Percentiles rank a stretch among this genome's conserved stretches.
Conservation (phyloP, 1,140 invertebrate species). For the Steinernema feltiae region DNA sequence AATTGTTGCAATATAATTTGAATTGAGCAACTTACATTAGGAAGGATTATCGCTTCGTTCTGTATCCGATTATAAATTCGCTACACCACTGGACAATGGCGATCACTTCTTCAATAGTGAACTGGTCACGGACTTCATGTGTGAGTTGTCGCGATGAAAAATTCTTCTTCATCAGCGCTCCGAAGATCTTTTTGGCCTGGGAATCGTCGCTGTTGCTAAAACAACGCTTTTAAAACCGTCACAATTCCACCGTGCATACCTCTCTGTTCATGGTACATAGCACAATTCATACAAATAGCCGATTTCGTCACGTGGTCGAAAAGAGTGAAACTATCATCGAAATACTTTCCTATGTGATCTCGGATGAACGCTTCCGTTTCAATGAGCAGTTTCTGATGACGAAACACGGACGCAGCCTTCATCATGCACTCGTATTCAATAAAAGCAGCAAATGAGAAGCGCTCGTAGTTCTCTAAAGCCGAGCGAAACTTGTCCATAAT, state of each 20-base stretch:
- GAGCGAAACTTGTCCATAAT: slow-evolving; percentile 43
- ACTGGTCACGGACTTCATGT: background rate
- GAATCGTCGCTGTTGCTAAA: background rate
- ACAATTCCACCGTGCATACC: too few relatives aligned
- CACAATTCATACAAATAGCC: slow-evolving; percentile 46
- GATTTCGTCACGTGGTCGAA: slow-evolving; percentile 52
- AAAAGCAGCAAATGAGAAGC: slow-evolving; percentile 48
- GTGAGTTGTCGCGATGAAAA: background rate
- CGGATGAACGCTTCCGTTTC: slow-evolving; percentile 54
- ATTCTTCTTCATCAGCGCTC: background rate
- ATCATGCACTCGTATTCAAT: slow-evolving; percentile 56
- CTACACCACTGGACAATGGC: background rate
- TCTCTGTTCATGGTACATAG: too few relatives aligned
- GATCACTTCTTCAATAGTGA: background rate
- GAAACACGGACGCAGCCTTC: slow-evolving; percentile 37
- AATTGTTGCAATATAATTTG: background rate
- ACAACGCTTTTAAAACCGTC: background rate
- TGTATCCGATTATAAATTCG: background rate
- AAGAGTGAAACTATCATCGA: slow-evolving; percentile 48
- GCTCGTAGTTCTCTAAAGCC: slow-evolving; percentile 48
- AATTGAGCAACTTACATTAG: background rate
- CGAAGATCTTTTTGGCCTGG: background rate
- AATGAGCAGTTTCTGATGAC: slow-evolving; percentile 39
- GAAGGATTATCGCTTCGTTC: background rate
- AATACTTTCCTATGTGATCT: slow-evolving; percentile 53